Percentiles rank a stretch among this genome's conserved stretches.
These are phyloP conservation scores for Lates calcarifer DNA, from an alignment of 2,113 vertebrate species.

Conservation along the genomic window DNA sequence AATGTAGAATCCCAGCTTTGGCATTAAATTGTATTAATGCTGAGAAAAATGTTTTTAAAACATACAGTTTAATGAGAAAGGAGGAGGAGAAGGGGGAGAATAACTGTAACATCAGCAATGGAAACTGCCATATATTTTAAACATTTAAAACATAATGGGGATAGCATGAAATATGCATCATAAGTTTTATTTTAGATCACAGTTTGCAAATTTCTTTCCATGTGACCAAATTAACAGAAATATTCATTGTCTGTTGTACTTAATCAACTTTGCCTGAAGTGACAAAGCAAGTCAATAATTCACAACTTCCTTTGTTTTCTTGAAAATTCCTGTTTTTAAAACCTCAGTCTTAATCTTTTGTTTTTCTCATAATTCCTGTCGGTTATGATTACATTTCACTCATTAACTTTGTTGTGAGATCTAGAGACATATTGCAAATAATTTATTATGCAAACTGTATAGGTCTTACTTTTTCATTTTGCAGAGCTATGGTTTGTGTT, in stretches of 20 bases:
- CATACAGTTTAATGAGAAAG: conserved; percentile 9
- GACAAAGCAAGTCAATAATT: not conserved
- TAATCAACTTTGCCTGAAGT: not conserved
- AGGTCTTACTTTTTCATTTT: not conserved
- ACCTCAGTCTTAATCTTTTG: not conserved
- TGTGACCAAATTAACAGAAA: not conserved
- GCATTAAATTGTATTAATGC: not conserved
- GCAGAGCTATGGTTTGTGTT: not conserved
- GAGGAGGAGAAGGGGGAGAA: not conserved
- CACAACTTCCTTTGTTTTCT: not conserved
- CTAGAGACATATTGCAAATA: not conserved
- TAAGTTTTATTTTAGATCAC: not conserved
- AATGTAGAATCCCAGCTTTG: not conserved
- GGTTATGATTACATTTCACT: not conserved
- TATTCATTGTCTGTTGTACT: too few species aligned
- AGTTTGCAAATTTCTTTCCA: not conserved
- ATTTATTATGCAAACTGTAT: not conserved
- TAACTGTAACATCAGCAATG: not conserved
- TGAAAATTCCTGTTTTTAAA: not conserved
- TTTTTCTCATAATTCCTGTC: not conserved
- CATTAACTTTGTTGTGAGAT: not conserved
- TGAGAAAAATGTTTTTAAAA: not conserved
- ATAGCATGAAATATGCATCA: not conserved
- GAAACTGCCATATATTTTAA: not conserved
- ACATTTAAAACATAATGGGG: conserved; percentile 17